A percentile compares a stretch with the other conserved stretches of the same genome.
phyloP scores from a whole-genome alignment of 2,797 vertebrate species.

The Antennarius maculatus region DNA sequence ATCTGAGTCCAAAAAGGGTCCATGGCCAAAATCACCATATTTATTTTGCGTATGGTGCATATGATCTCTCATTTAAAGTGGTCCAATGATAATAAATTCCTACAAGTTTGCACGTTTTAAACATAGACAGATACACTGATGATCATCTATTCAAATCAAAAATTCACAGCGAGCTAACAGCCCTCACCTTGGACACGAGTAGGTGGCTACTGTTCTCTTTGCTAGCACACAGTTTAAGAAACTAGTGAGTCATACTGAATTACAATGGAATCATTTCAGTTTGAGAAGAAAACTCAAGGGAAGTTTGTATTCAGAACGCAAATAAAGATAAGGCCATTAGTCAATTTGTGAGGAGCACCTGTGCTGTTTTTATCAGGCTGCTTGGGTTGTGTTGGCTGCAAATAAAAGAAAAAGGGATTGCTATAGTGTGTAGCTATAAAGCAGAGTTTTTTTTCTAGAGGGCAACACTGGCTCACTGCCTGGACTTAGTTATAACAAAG shows the following conservation, averaged over 20 bases:
- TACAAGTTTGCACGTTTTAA: neutral
- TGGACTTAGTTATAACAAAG: conserved; percentile 8
- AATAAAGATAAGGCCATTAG: no score
- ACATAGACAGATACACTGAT: neutral
- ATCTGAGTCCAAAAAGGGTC: conserved; percentile 23
- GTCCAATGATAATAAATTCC: neutral
- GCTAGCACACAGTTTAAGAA: neutral
- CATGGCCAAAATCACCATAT: neutral
- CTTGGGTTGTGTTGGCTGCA: no score
- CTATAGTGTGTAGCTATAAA: neutral
- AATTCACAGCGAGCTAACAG: neutral
- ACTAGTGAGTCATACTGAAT: neutral
- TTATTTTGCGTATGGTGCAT: neutral
- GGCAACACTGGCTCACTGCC: neutral
- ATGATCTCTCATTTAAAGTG: neutral
- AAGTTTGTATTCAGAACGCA: neutral
- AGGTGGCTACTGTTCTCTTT: neutral
- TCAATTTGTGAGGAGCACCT: no score
- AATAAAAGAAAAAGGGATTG: no score
- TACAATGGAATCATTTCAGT: neutral
- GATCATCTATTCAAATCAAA: neutral
- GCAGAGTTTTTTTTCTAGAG: neutral
- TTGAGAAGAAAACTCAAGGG: neutral
- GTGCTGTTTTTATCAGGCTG: neutral
- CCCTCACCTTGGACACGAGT: neutral